Base-by-base conservation (phyloP, 2,797 vertebrate species). In the Cottoperca gobio region DNA sequence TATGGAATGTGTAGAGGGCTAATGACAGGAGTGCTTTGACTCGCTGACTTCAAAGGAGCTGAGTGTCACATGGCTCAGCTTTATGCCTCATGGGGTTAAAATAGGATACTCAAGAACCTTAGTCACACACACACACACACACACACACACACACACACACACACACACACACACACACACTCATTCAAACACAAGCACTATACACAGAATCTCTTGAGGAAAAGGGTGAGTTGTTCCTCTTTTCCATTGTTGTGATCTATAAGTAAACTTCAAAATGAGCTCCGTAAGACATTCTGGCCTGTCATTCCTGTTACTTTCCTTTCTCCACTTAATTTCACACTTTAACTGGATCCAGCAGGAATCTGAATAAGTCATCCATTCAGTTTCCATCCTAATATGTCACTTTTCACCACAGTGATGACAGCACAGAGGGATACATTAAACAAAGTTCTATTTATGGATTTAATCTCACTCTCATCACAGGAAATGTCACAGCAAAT, bases 251-350 rank as follows among this genome's bases (percentile, higher is more conserved):
- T 37, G 40, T 53, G 45, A 21, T 69, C 10, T 48, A 14, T 58
- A 81, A 72, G 6, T 42, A 33, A 52, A 68, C 48, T 54, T 63
- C 6, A 65, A 42, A 42, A 60, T 49, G 11, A 57, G 23, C 26
- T 26, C 66, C 21, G n/a, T 8, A 37, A 39, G 43, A 31, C 39
- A 16, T n/a, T n/a, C 31, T 21, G 39, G 45, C 50, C 14, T 52
- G 1, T 43, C 55, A 13, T 65, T 64, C 14, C 26, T 48, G 0
- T 61, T n/a, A 3, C 54, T 75, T 57, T 52, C 65, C 24, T 42
- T 21, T 28, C 9, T 71, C 48, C 50, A 55, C 70, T 61, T 85
- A 61, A 87, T 89, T 90, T 87, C 66, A 88, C 61, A 64, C 68
- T 21, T 19, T 45, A 78, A 87, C 60, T 24, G 33, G 66, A 87